Conservation (phyloP, 2,888 invertebrate genomes). For the Latrodectus elegans region DNA sequence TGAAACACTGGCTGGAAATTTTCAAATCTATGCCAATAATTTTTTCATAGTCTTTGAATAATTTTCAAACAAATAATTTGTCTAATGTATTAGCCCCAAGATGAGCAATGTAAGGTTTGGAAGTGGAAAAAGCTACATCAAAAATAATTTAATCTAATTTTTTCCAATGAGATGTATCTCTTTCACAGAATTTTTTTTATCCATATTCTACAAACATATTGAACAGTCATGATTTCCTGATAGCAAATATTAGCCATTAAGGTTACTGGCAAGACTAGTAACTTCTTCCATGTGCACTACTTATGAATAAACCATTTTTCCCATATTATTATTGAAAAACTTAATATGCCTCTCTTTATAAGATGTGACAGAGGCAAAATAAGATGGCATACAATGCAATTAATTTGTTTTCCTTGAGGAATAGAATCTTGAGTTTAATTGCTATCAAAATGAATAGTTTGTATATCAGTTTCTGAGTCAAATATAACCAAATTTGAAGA, state of each 20-base stretch:
- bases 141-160: conserved; percentile 99
- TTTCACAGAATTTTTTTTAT: conserved; percentile 99
- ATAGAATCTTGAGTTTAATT: too few relatives aligned
- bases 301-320: conserved; percentile 96
- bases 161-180: conserved; percentile 99
- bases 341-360: too few relatives aligned
- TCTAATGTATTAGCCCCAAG: conserved; percentile 99
- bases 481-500: too few relatives aligned
- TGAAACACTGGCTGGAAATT: conserved; percentile 66
- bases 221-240: conserved; percentile 87
- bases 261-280: conserved; percentile 97
- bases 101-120: conserved; percentile 98
- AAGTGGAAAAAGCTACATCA: conserved; percentile 99
- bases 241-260: conserved; percentile 97
- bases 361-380: too few relatives aligned
- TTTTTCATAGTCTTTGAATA: conserved; percentile 32
- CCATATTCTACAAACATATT: conserved; percentile 79
- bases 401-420: too few relatives aligned
- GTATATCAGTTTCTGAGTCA: too few relatives aligned
- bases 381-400: too few relatives aligned
- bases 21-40: conserved; percentile 20
- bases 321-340: conserved; percentile 74
- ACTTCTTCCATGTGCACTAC: conserved; percentile 99
- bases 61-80: conserved; percentile 92
- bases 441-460: too few relatives aligned